These are phyloP conservation scores for Rhopalosiphum nymphaeae DNA, from an alignment of 2,888 invertebrate genomes.

Conservation along the genomic window DNA sequence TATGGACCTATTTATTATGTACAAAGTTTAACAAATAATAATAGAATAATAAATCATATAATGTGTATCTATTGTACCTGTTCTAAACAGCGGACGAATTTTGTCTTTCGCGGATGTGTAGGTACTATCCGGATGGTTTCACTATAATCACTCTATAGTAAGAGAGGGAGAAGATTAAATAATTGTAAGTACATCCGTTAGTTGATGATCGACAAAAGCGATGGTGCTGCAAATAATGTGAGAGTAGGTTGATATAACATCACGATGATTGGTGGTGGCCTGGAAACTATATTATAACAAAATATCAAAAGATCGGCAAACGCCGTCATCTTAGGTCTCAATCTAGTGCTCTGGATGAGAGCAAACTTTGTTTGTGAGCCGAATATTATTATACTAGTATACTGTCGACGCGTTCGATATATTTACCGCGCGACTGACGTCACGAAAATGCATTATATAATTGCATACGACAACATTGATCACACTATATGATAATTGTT, in stretches of 20 bases:
- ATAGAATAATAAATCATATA: not conserved
- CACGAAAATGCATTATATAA: not conserved
- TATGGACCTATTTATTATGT: not conserved
- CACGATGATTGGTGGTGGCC: not conserved
- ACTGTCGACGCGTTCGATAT: not conserved
- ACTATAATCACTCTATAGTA: not conserved
- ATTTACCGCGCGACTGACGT: not conserved
- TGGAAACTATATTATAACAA: not conserved
- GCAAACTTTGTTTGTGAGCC: constrained; percentile 43
- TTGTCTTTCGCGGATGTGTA: not conserved
- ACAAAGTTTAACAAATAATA: not conserved
- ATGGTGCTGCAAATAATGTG: not conserved
- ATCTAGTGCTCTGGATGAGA: not conserved
- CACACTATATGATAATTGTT: not conserved
- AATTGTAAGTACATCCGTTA: not conserved
- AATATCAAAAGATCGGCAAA: constrained; percentile 7
- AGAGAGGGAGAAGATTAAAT: not conserved
- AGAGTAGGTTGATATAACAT: not conserved
- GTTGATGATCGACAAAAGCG: not conserved
- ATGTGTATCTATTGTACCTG: not conserved
- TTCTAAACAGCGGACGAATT: not conserved
- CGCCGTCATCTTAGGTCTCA: constrained; percentile 26
- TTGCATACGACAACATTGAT: not conserved
- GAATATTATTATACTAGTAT: constrained; percentile 34
- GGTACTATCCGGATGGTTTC: not conserved